These are phyloP conservation scores for Trissoscelio sp. DNA, from an alignment of 2,888 invertebrate species.

Conservation along the genomic window DNA sequence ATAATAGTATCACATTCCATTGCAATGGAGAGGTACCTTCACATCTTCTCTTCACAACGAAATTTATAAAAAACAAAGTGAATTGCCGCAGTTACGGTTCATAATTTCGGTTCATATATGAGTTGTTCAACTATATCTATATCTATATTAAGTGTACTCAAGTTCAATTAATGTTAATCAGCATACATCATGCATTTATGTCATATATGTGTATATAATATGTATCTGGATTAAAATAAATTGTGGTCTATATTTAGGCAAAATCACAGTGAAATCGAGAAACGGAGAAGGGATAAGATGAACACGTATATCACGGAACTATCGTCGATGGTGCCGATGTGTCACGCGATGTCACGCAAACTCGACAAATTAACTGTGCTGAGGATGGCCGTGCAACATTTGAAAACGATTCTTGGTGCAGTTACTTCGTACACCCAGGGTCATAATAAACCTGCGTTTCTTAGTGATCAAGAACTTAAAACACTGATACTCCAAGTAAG, in stretches of 20 bases:
- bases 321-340: conserved; percentile 96
- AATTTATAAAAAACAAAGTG: neutral
- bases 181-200: too few species aligned
- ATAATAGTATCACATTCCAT: too few species aligned
- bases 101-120: too few species aligned
- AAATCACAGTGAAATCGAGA: conserved; percentile 98
- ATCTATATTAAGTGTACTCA: neutral
- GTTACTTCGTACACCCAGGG: conserved; percentile 90
- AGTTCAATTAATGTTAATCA: neutral
- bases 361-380: conserved; percentile 95
- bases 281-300: conserved; percentile 97
- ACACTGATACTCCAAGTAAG: conserved; percentile 90
- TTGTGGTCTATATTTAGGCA: too few species aligned
- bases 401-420: conserved; percentile 91
- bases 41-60: neutral
- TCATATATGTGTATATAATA: too few species aligned
- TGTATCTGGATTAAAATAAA: too few species aligned
- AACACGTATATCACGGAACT: conserved; percentile 96
- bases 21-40: conserved; percentile 27
- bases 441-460: conserved; percentile 91
- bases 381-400: conserved; percentile 96
- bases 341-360: conserved; percentile 95
- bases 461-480: conserved; percentile 94
- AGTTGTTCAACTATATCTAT: too few species aligned
- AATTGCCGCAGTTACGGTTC: neutral